Base-by-base conservation (phyloP, 2,888 invertebrate genomes). In the Acleris emargana region DNA sequence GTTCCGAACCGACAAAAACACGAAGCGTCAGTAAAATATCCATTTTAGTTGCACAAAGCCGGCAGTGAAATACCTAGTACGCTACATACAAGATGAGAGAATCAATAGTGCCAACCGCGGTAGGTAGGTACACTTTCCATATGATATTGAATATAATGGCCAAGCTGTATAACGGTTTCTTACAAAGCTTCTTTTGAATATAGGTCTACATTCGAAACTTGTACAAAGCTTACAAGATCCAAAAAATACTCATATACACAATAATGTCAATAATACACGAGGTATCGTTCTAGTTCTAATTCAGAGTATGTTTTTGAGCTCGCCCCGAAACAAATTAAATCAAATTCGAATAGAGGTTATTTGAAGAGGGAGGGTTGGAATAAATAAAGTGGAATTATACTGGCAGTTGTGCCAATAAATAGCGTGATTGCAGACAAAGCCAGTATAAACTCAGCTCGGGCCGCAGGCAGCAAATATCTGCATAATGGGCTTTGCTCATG, bases 281-380 rank as follows among this genome's bases (percentile, higher is more conserved):
- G 7, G 7, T 9, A 28, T 2, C 1, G 7, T 28, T 28, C 28
- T 28, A 28, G 2, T 7, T 28, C 28, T 28, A 28, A 28, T 28
- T 28, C 6, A 28, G 2, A 7, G 1, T 7, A 28, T 7, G 28
- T 28, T 28, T 28, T 7, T 28, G 28, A 28, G 28, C 28, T 28
- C 28, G 9, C 2, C 3, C 32, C 3, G 9, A 32, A 32, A 32
- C 32, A 9, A 32, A 32, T 32, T 32, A 32, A 32, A 32, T 76
- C 78, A 57, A 67, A 63, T 80, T 80, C 78, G 77, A 78, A 78
- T 71, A 73, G 70, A 70, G 72, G 11, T 38, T 76, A 80, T 78
- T 76, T 76, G 78, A 75, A 73, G 79, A 78, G 78, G 81, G 79
- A 80, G 80, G 75, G 79, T 81, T 71, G 75, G 77, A 74, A 76